A percentile compares a stretch with the other conserved stretches of the same genome.
phyloP scores from a whole-genome alignment of 2,113 vertebrate genomes.

The Psittacula cyanocephala region DNA sequence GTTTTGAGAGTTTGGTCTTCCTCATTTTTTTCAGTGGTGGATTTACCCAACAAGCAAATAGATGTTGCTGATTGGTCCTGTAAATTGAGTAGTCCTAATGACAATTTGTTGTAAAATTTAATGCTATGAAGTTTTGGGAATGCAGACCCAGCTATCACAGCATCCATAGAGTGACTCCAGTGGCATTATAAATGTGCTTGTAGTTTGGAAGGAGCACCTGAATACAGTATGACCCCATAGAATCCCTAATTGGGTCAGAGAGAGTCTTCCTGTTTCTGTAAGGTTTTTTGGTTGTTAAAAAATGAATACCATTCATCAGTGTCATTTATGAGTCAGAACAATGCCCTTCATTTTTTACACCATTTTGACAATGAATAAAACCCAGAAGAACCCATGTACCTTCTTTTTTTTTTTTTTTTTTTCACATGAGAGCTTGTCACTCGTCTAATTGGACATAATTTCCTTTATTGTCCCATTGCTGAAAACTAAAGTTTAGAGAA shows the following conservation, averaged over 20 bases:
- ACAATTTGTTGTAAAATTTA: not conserved
- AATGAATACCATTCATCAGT: not conserved
- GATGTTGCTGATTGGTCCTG: not conserved
- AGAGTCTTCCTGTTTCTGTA: not conserved
- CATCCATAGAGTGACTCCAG: not conserved
- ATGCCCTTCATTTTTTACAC: not conserved
- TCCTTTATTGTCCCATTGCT: not conserved
- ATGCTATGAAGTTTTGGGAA: not conserved
- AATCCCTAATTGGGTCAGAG: not conserved
- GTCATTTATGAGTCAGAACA: not conserved
- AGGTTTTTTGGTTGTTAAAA: not conserved
- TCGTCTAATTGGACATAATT: not conserved
- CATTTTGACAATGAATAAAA: not conserved
- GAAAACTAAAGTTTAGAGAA: not conserved
- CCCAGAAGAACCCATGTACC: not conserved
- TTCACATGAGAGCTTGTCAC: not conserved
- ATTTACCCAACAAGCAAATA: not conserved
- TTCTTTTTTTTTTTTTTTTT: not conserved
- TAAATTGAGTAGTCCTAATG: not conserved
- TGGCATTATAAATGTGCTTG: not conserved
- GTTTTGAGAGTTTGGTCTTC: not conserved
- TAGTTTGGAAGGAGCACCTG: not conserved
- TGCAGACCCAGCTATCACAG: not conserved
- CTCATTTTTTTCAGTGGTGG: not conserved
- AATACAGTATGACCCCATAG: not conserved